Evolutionary conservation across 2,888 invertebrate genomes (phyloP), one percentile per base, ranked within the genome.

Genomic region (Caenorhabditis angaria): DNA sequence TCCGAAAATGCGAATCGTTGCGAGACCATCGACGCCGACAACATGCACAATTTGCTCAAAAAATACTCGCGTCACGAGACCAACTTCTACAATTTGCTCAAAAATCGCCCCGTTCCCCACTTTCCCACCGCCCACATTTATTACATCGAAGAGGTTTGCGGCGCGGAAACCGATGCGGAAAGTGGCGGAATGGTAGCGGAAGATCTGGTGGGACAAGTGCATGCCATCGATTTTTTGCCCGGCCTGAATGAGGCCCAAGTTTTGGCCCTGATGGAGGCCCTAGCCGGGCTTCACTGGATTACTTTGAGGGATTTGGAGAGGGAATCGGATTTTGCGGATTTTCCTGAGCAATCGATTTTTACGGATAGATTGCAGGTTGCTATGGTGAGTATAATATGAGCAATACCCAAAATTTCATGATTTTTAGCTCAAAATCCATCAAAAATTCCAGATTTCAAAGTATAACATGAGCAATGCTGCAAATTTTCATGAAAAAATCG

Each of bases 101-200:
- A 32, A 1, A 22, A 62, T 54, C n/a, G 20, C 2, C 25, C 57
- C 1, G 65, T 70, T 22, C 62, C 70, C 1, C 47, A 65, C 14
- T 70, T 70, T 28, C 70, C 70, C 14, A 50, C 61, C 6, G 57
- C 70, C 5, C 29, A 54, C 18, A 62, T 70, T 22, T 70, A 70
- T 29, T 28, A 48, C 54, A 58, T 53, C 12, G 70, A 70, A 48
- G 70, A 70, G 12, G 54, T 65, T 8, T 27, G 6, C 0, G 59
- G 25, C 10, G 65, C 62, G 2, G 58, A 25, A 32, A 35, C 14
- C 0, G 59, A 24, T n/a, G 65, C 62, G 2, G 58, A 25, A 3
- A 65, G 61, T 1, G 70, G 70, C 2, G 70, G 70, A n/a, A 59
- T 70, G 27, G 65, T 66, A 6, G 70, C 70, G 5, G 65, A 66